Evolutionary conservation across 1,140 invertebrate species (phyloP).

Genomic region (Tachypleus tridentatus): DNA sequence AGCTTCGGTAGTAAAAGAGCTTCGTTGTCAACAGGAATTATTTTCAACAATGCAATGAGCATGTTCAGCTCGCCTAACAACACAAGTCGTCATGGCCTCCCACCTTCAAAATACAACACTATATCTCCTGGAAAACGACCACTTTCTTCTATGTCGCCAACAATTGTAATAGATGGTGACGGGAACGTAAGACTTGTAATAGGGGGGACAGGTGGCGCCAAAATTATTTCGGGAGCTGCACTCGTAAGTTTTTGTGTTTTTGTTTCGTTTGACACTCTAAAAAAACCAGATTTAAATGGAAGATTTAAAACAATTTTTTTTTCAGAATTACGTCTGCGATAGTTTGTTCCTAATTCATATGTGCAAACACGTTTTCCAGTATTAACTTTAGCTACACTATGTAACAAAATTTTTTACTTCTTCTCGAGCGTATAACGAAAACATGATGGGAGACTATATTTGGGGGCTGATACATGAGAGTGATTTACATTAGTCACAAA

Average conservation of each 20-base stretch:
- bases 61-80: constrained; percentile 40
- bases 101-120: constrained; percentile 37
- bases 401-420: no score
- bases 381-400: no score
- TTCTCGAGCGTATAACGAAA: no score
- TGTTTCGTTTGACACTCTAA: no score
- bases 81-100: constrained; percentile 39
- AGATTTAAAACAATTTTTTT: no score
- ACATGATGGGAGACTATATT: no score
- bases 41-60: constrained; percentile 46
- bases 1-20: constrained; percentile 35
- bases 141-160: constrained; percentile 36
- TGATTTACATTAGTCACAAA: no score
- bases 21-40: constrained; percentile 39
- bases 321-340: no score
- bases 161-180: constrained; percentile 33
- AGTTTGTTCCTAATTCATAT: no score
- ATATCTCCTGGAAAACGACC: constrained; percentile 39
- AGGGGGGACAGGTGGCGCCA: constrained; percentile 41
- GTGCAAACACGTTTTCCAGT: no score
- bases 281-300: no score
- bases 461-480: no score
- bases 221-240: constrained; percentile 39
- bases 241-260: constrained; percentile 28
- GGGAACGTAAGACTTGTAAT: constrained; percentile 31